Conservation (phyloP, 1,140 invertebrate genomes). For the Gryllus bimaculatus region DNA sequence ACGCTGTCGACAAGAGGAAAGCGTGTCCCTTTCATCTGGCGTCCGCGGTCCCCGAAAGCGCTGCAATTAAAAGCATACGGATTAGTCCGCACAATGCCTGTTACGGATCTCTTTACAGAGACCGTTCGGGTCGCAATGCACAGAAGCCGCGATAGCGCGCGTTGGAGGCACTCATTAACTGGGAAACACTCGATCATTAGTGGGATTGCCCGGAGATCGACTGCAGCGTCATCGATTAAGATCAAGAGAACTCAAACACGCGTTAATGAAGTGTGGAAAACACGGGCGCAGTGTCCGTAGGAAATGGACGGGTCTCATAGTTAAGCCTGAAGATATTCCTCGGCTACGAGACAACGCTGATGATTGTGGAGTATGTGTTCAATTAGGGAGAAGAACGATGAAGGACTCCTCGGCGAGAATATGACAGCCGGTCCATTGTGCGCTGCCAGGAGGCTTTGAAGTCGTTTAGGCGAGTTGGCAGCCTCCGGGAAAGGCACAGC, state of each 20-base stretch:
- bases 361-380: not conserved
- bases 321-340: not conserved
- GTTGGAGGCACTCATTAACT: not conserved
- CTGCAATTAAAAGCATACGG: not conserved
- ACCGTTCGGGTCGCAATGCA: not conserved
- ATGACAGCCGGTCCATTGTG: not conserved
- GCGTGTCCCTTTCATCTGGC: not conserved
- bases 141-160: not conserved
- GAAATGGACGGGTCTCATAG: not conserved
- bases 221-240: not conserved
- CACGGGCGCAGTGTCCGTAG: not conserved
- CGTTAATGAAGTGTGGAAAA: not conserved
- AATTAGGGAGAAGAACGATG: not conserved
- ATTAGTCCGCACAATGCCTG: not conserved
- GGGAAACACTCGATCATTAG: too few species aligned
- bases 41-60: not conserved
- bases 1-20: not conserved
- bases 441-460: not conserved
- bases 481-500: too few species aligned
- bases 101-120: too few species aligned
- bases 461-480: not conserved
- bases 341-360: not conserved
- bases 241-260: not conserved
- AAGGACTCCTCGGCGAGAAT: not conserved
- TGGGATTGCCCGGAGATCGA: not conserved